Base-by-base conservation (phyloP, 2,888 invertebrate genomes). In the Alloscopus bannaensis region DNA sequence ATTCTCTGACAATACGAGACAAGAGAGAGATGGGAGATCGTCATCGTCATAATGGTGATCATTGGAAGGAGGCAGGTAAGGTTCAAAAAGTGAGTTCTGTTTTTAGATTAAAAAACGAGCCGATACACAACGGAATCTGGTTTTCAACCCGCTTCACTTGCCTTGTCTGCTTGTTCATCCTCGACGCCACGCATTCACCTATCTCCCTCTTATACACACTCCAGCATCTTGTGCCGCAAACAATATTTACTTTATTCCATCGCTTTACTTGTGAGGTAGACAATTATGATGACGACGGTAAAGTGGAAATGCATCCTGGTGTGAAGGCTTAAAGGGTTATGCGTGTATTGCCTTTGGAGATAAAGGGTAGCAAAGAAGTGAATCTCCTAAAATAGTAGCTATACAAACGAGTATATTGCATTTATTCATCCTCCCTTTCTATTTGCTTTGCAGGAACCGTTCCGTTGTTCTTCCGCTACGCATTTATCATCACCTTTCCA, bases 261-360 rank as follows among this genome's bases (percentile, higher is more conserved):
- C 57, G 66, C n/a, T n/a, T 68, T 76, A 62, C 77, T 77, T 78
- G 71, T 72, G 71, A 78, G 79, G 72, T 79, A 79, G 79, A 79
- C 79, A 79, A 79, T 79, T 79, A 79, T 71, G 47, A 64, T 69
- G 69, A 69, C 64, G 64, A 78, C 59, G 57, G 64, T 50, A 59
- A 69, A 79, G 72, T 68, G 72, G 68, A 60, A 72, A 79, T 72
- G 72, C 72, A 79, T 79, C 79, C 72, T 79, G 72, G 79, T 79
- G 72, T 79, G 79, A 68, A 71, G 71, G 71, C 65, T 71, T 78
- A 78, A 79, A 72, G 78, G 79, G 72, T 79, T 72, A 72, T 65
- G 47, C 59, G 68, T 72, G 78, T 72, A 72, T 68, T 40, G 72
- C 72, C 79, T 68, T 59, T 29, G 71, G 78, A 57, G 68, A 28